Conservation (phyloP, 2,113 vertebrate genomes). For the Cettia cetti region DNA sequence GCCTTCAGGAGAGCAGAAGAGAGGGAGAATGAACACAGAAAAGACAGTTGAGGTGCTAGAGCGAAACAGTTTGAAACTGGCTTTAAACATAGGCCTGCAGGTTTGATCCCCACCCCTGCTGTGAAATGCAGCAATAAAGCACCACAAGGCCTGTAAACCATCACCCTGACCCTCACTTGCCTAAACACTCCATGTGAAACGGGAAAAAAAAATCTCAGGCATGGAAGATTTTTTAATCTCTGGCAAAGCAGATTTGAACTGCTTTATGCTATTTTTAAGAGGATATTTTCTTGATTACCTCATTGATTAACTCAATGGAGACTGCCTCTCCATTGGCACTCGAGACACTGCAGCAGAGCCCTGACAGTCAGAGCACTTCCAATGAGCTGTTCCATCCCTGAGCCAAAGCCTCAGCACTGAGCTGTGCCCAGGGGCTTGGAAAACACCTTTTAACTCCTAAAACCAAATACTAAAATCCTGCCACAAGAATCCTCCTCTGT, state of each 20-base stretch:
- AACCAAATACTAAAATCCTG: not conserved
- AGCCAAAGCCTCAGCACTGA: not conserved
- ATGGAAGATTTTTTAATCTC: not conserved
- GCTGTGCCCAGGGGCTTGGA: not conserved
- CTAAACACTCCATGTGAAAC: not conserved
- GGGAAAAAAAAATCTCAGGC: not conserved
- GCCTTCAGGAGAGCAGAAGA: not conserved
- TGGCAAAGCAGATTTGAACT: not conserved
- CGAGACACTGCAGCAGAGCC: not conserved
- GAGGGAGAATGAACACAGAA: not conserved
- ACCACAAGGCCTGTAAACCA: not conserved
- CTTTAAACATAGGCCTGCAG: accelerated
- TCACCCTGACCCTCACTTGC: not conserved
- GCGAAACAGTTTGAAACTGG: not conserved
- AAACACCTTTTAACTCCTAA: not conserved
- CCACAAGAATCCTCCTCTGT: not conserved
- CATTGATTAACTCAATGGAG: not conserved
- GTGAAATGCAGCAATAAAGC: accelerated
- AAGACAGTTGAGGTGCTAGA: not conserved
- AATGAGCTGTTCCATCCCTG: accelerated
- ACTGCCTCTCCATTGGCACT: not conserved
- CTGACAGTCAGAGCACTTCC: not conserved
- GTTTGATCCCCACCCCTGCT: not conserved
- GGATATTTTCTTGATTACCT: not conserved
- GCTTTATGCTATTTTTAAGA: not conserved